These are phyloP conservation scores for Phrynocephalus guinanensis DNA, from an alignment of 2,797 vertebrate genomes.

Conservation along the genomic window DNA sequence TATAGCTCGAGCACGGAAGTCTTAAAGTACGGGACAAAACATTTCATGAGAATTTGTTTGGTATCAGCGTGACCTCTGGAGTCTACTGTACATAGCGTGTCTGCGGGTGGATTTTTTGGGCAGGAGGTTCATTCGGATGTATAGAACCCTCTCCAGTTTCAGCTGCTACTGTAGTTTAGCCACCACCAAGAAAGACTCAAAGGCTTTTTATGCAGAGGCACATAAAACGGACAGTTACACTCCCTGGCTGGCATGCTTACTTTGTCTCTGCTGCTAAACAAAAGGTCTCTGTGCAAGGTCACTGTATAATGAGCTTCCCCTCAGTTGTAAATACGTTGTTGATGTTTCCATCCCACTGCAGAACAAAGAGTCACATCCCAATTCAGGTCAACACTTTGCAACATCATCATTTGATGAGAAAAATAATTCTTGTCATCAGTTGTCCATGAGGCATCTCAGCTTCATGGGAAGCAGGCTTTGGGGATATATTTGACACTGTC, in stretches of 20 bases:
- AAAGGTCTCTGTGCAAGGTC: conserved; percentile 81
- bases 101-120: conserved; percentile 34
- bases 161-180: conserved; percentile 65
- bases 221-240: conserved; percentile 74
- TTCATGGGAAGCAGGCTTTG: conserved; percentile 66
- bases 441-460: conserved; percentile 61
- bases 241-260: conserved; percentile 75
- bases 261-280: conserved; percentile 79
- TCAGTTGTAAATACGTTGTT: conserved; percentile 83
- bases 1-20: neutral
- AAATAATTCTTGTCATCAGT: conserved; percentile 76
- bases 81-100: conserved; percentile 33
- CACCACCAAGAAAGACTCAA: conserved; percentile 67
- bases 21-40: conserved; percentile 29
- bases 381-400: conserved; percentile 82
- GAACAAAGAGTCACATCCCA: conserved; percentile 81
- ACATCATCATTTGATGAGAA: conserved; percentile 75
- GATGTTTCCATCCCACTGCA: conserved; percentile 81
- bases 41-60: conserved; percentile 36
- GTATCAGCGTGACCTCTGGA: conserved; percentile 41
- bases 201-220: conserved; percentile 69
- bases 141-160: conserved; percentile 67
- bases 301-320: conserved; percentile 81
- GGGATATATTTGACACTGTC: conserved; percentile 49
- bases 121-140: conserved; percentile 22